Percentiles rank a stretch among this genome's conserved stretches.
phyloP scores from a whole-genome alignment of 2,113 vertebrate genomes.

The Turnix velox region DNA sequence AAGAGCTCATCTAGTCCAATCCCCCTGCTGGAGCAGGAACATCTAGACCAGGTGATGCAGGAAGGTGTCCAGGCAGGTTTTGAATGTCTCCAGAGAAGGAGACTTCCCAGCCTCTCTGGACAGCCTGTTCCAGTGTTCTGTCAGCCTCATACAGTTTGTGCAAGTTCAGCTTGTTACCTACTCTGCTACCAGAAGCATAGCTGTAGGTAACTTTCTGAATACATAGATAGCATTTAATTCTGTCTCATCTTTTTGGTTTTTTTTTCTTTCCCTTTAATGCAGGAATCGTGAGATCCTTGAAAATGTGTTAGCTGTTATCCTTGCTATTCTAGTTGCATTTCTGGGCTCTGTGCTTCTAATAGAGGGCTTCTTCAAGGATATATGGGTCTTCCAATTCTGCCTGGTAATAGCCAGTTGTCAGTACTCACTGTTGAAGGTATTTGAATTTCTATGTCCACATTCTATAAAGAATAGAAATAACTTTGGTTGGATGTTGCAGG shows the following conservation, averaged over 20 bases:
- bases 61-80: too few relatives aligned
- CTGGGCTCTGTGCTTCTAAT: slow-evolving; percentile 94
- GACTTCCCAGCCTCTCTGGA: too few relatives aligned
- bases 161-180: background rate
- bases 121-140: too few relatives aligned
- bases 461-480: background rate
- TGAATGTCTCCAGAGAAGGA: too few relatives aligned
- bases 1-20: too few relatives aligned
- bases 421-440: slow-evolving; percentile 96
- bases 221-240: background rate
- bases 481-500: background rate
- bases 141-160: too few relatives aligned
- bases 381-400: slow-evolving; percentile 99
- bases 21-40: too few relatives aligned
- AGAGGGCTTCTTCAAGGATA: slow-evolving; percentile 95
- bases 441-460: background rate
- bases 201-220: background rate
- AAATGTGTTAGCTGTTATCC: slow-evolving; percentile 89
- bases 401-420: slow-evolving; percentile 98
- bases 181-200: background rate
- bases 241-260: rapidly evolving
- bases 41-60: too few relatives aligned
- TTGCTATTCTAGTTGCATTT: slow-evolving; percentile 96
- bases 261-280: background rate
- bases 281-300: slow-evolving; percentile 96